Evolutionary conservation across 2,113 vertebrate genomes (phyloP), one percentile per base, ranked within the genome.

Genomic region (Tragelaphus strepsiceros): DNA sequence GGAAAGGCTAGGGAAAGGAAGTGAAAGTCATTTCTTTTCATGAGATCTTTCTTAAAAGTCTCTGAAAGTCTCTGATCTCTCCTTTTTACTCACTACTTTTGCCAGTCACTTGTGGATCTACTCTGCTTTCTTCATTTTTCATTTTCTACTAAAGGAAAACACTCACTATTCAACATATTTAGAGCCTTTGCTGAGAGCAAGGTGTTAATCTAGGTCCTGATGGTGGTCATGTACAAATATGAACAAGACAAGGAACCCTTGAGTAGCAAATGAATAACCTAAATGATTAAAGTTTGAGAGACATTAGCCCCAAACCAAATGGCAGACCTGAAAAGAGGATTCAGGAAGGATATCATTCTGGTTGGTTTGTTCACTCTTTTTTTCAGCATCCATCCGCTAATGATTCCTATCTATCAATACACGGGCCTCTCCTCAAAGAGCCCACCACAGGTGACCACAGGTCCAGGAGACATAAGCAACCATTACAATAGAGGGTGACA

Each of bases 71-170:
- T 43, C 43, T 43, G 43, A 43, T 61, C 16, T 58, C 21, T 43
- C 28, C 64, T 53, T 92, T 35, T 54, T 10, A 15, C 19, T 62
- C 7, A 5, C 64, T 13, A 35, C 14, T 96, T 92, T 82, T 96
- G 67, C 81, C 24, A 89, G 19, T 82, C 46, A 86, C 58, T 96
- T 94, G 24, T 49, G 22, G 56, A 22, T 97, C 39, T 64, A 78
- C 17, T 28, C 53, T 89, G 30, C 80, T 71, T 71, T 89, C 21
- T 43, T 39, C 13, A 74, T 49, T 74, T n/a, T 88, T 83, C 51
- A 46, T 74, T 93, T 96, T 56, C 58, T 74, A 71, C 51, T 93
- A 59, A 90, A 94, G 51, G 82, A 88, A 90, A 90, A 88, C 49
- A 49, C 26, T 92, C 59, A 53, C 32, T 83, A 78, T 14, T 87